Base-by-base conservation (phyloP, 2,888 invertebrate species). In the Drosophila recens region DNA sequence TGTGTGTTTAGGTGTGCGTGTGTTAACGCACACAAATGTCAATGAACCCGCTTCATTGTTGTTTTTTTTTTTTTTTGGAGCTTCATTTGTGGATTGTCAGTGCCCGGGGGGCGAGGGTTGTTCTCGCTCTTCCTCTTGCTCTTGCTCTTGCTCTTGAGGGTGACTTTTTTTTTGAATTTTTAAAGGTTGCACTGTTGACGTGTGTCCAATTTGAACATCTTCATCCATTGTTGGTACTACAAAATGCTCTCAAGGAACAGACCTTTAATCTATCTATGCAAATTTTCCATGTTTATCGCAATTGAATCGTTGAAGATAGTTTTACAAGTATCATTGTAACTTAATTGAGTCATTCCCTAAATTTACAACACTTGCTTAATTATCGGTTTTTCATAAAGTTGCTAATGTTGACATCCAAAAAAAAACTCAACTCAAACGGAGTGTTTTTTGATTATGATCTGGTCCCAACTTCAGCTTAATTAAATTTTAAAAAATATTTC, bases 1-100 rank as follows among this genome's bases (percentile, higher is more conserved):
- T n/a, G 30, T 40, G 40, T 43, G 43, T 23, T 38, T 33, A 38
- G 57, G 36, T 48, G 38, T 51, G 53, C 52, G 59, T 56, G 23
- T 49, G 42, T 54, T 30, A 42, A 46, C 61, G 45, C 46, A 46
- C 20, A 45, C 17, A 53, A 57, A 76, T 68, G 83, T 83, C 83
- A 82, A 70, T 77, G 83, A 83, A 86, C 88, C 48, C 51, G 53
- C 40, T 45, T 53, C 27, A 27, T 42, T 49, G 30, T 30, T 30
- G 30, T 70, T 77, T 65, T 43, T 9, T 10, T 10, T 67, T 78
- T 67, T 46, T 40, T 40, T 65, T 46, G 56, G 70, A 17, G 38
- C 33, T 59, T 46, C 36, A 11, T 34, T 40, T 17, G 36, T 30
- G 40, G 56, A 52, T 45, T 53, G 58, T 15, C 27, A 42, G 33